Base-by-base conservation (phyloP, 1,140 invertebrate species). In the Gonatopus flavifemur region DNA sequence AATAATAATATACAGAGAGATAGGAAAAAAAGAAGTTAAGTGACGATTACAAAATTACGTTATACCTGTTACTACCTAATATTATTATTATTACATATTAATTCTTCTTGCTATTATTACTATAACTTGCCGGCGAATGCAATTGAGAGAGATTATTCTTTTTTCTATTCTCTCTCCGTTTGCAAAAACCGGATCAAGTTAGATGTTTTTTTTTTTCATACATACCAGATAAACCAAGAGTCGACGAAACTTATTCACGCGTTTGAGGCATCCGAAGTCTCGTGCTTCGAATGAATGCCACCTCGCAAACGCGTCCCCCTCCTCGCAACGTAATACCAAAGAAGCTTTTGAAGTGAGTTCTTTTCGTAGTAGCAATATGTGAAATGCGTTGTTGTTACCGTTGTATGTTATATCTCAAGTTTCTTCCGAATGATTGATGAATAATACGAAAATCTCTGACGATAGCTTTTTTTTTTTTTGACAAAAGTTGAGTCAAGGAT, bases 11-110 rank as follows among this genome's bases (percentile, higher is more conserved):
- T 70, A 71, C 66, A 70, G 62, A 72, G 61, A 69, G 51, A n/a
- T n/a, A n/a, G n/a, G n/a, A n/a, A n/a, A n/a, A n/a, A n/a, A n/a
- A n/a, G n/a, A n/a, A n/a, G 62, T 69, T 72, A 64, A 67, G 66
- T 70, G 59, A 70, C 64, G 55, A 72, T 69, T 69, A 71, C 69
- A 67, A 61, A n/a, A 67, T 72, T 71, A 68, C 58, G 66, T 72
- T 72, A 72, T 72, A 69, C 60, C 56, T 66, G 61, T 67, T 67
- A 64, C 42, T 56, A 56, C n/a, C n/a, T n/a, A n/a, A n/a, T n/a
- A n/a, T n/a, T n/a, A n/a, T n/a, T n/a, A n/a, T n/a, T n/a, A n/a
- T n/a, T n/a, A n/a, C n/a, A n/a, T n/a, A n/a, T n/a, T n/a, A n/a
- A n/a, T n/a, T n/a, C n/a, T n/a, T n/a, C n/a, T n/a, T n/a, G n/a